Evolutionary conservation across 2,113 vertebrate genomes (phyloP).

Genomic region (Ivindomyrus marchei): DNA sequence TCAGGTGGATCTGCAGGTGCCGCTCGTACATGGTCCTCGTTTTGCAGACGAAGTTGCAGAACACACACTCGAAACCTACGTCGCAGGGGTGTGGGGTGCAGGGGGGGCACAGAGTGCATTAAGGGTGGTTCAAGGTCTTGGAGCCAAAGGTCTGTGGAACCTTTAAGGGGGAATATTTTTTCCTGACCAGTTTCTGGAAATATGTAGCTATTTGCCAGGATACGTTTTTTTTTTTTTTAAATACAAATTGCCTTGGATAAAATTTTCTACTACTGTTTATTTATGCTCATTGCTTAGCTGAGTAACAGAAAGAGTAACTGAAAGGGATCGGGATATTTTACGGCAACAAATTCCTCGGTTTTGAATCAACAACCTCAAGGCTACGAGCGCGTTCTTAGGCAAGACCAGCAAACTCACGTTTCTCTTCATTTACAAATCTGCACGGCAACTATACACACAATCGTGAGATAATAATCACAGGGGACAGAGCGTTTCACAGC

Average conservation of each 20-base stretch:
- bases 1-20: constrained; percentile 97
- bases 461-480: not conserved
- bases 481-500: not conserved
- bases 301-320: not conserved
- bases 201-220: not conserved
- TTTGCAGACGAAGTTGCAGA: constrained; percentile 99
- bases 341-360: not conserved
- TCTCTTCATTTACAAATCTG: not conserved
- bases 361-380: not conserved
- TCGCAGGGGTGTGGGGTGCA: constrained; percentile 16
- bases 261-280: not conserved
- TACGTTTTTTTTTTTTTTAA: not conserved
- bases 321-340: not conserved
- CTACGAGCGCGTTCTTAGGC: not conserved
- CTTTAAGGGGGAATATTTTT: not conserved
- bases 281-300: not conserved
- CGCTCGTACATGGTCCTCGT: constrained; percentile 97
- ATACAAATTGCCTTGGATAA: not conserved
- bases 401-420: not conserved
- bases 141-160: not conserved
- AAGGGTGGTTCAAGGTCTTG: not conserved
- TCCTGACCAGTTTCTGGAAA: not conserved
- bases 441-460: not conserved
- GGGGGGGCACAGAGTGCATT: not conserved
- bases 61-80: constrained; percentile 95